Evolutionary conservation across 2,797 vertebrate genomes (phyloP).

Genomic region (Periophthalmus magnuspinnatus): DNA sequence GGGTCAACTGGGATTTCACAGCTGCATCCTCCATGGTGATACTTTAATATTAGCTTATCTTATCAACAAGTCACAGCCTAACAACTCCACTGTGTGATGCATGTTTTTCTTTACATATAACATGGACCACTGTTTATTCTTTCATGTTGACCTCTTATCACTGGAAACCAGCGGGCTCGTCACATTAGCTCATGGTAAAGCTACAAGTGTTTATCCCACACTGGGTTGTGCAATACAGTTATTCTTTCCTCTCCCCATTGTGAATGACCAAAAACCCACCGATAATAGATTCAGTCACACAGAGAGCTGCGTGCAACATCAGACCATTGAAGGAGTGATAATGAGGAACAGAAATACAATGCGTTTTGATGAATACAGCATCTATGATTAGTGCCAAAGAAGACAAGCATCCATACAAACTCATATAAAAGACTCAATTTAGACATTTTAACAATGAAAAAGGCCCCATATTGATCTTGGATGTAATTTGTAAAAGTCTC

Average conservation of each 20-base stretch:
- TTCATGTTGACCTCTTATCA: background rate
- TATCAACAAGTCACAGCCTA: background rate
- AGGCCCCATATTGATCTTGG: too few relatives aligned
- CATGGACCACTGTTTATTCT: background rate
- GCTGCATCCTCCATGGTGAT: background rate
- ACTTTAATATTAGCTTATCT: background rate
- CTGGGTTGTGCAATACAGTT: background rate
- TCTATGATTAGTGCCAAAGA: too few relatives aligned
- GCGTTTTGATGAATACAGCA: too few relatives aligned
- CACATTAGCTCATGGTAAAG: background rate
- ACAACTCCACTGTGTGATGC: background rate
- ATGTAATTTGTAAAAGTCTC: too few relatives aligned
- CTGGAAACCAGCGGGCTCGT: background rate
- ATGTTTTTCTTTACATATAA: constrained; percentile 1
- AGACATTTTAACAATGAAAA: too few relatives aligned
- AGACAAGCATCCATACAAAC: too few relatives aligned
- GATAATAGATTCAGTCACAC: too few relatives aligned
- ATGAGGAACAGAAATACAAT: too few relatives aligned
- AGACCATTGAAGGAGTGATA: too few relatives aligned
- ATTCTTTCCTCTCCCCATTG: background rate
- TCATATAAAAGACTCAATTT: too few relatives aligned
- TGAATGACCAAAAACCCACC: background rate
- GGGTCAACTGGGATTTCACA: background rate
- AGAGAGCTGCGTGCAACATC: too few relatives aligned
- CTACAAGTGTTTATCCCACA: background rate